These are phyloP conservation scores for Kryphioiulus occultus DNA, from an alignment of 2,888 invertebrate genomes.

Conservation along the genomic window DNA sequence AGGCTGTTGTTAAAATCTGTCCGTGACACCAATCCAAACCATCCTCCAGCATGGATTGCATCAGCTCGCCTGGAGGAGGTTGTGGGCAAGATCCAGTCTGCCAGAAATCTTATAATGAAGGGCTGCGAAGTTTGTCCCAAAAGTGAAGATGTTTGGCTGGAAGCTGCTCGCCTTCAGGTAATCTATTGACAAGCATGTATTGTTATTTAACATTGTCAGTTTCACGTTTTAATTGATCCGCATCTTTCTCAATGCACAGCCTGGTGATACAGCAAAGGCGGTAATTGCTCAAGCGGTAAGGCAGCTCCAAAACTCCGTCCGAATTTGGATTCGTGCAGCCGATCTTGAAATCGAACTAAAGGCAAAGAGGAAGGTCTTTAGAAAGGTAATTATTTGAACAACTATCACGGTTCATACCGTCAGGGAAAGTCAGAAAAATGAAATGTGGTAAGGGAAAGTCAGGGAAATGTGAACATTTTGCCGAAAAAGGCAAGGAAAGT, in stretches of 20 bases:
- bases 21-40: slow-evolving; percentile 95
- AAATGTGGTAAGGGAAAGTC: no score
- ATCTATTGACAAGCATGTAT: no score
- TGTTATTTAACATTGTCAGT: neutral
- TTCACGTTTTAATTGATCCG: neutral
- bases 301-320: slow-evolving; percentile 92
- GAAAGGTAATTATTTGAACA: slow-evolving; percentile 64
- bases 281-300: slow-evolving; percentile 96
- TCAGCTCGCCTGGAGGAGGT: slow-evolving; percentile 98
- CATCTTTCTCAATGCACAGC: slow-evolving; percentile 65
- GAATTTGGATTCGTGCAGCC: slow-evolving; percentile 98
- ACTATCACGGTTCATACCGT: no score
- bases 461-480: no score
- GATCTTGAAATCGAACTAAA: slow-evolving; percentile 92
- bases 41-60: slow-evolving; percentile 99
- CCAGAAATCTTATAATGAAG: slow-evolving; percentile 97
- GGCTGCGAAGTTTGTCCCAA: slow-evolving; percentile 91
- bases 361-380: slow-evolving; percentile 91
- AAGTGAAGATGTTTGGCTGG: slow-evolving; percentile 97
- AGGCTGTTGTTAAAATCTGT: slow-evolving; percentile 93
- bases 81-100: slow-evolving; percentile 94
- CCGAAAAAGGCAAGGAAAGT: no score
- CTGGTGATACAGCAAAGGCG: slow-evolving; percentile 90
- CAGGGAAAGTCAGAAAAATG: no score
- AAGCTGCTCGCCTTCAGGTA: slow-evolving; percentile 84